Conservation (phyloP, 2,797 vertebrate genomes). For the Alosa sapidissima region DNA sequence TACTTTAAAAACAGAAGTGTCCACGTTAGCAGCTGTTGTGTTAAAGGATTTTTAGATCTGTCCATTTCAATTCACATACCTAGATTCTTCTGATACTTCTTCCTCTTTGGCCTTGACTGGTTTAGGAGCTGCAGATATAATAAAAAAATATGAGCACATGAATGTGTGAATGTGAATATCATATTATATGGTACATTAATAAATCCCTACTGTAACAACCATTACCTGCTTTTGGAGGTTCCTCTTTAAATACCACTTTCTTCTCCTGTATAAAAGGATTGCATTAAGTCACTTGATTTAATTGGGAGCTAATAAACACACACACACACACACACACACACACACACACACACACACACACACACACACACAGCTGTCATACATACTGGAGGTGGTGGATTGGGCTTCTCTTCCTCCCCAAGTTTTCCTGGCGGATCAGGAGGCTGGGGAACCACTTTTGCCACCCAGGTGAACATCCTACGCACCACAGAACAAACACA, state of each 20-base stretch:
- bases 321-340: background rate
- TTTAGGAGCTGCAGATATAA: constrained; percentile 34
- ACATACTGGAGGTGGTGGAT: constrained; percentile 18
- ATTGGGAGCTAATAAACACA: constrained; percentile 23
- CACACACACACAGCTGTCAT: background rate
- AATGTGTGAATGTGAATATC: background rate
- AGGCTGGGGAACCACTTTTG: constrained; percentile 64
- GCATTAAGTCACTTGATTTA: background rate
- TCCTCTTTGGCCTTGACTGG: constrained; percentile 47
- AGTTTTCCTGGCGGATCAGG: constrained; percentile 49
- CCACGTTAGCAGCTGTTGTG: background rate
- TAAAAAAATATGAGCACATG: background rate
- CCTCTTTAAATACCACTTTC: constrained; percentile 47
- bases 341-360: constrained; percentile 1
- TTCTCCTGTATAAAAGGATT: constrained; percentile 46
- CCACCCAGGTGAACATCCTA: constrained; percentile 67
- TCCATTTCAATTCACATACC: constrained; percentile 39
- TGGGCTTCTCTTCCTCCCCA: constrained; percentile 48
- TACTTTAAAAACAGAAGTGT: background rate
- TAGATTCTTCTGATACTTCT: constrained; percentile 42
- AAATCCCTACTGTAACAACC: background rate
- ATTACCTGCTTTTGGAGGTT: constrained; percentile 49
- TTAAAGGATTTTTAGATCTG: background rate
- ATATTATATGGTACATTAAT: background rate
- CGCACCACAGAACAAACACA: constrained; percentile 23